Evolutionary conservation across 2,797 vertebrate species (phyloP).

Genomic region (Cossypha heuglini): DNA sequence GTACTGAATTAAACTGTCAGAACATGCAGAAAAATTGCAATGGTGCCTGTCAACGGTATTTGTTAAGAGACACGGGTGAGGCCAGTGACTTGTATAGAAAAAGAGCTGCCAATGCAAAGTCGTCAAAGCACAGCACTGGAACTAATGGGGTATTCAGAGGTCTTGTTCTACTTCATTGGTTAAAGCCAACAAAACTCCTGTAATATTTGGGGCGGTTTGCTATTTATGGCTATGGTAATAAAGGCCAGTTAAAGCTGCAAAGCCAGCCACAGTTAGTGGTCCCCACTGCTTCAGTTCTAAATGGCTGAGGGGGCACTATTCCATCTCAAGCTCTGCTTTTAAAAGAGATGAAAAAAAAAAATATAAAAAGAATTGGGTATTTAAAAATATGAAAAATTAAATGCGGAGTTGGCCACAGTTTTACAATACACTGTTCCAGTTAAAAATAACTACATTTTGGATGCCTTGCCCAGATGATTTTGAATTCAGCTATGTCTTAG

Average conservation of each 20-base stretch:
- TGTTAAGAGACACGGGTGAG: constrained; percentile 79
- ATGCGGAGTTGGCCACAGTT: not conserved
- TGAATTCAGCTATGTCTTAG: not conserved
- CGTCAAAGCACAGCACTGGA: constrained; percentile 81
- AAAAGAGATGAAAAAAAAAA: not conserved
- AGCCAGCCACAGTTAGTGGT: constrained; percentile 53
- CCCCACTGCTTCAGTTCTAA: constrained; percentile 32
- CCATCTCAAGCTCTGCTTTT: not conserved
- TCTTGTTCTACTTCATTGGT: constrained; percentile 83
- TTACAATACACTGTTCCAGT: not conserved
- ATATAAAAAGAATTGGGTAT: not conserved
- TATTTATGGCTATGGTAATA: constrained; percentile 79
- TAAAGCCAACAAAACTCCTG: constrained; percentile 81
- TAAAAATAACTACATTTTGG: constrained; percentile 46
- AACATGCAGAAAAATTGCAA: constrained; percentile 81
- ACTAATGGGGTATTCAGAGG: constrained; percentile 83
- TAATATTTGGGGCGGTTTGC: constrained; percentile 78
- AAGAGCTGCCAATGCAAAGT: constrained; percentile 76
- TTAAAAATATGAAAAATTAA: constrained; percentile 21
- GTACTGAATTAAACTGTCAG: constrained; percentile 86
- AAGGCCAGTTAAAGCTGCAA: constrained; percentile 75
- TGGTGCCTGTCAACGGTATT: constrained; percentile 79
- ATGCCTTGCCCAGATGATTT: constrained; percentile 31
- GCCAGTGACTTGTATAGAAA: constrained; percentile 77
- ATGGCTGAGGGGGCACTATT: not conserved